phyloP scores from a whole-genome alignment of 2,113 vertebrate species.

The Panurus biarmicus region DNA sequence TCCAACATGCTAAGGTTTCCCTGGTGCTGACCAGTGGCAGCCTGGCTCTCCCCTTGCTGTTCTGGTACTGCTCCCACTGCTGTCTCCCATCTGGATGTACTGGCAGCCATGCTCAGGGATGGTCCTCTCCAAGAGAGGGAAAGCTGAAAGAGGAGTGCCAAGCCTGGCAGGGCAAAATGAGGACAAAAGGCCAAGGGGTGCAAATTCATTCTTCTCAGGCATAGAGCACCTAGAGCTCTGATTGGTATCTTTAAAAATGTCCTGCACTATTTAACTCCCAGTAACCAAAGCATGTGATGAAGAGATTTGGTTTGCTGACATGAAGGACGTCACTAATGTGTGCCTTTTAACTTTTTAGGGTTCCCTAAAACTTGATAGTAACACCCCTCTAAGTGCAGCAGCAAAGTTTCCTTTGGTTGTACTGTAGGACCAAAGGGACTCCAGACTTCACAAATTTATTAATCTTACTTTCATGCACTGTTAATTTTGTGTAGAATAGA shows the following conservation, averaged over 20 bases:
- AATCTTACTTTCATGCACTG: neutral
- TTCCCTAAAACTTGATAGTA: neutral
- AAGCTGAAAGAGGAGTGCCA: neutral
- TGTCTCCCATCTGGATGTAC: neutral
- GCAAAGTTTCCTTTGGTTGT: neutral
- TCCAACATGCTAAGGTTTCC: neutral
- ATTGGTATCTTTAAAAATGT: neutral
- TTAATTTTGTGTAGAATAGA: neutral
- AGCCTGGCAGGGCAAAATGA: neutral
- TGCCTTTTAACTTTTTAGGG: neutral
- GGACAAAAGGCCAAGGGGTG: neutral
- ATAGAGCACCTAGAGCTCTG: rapidly evolving
- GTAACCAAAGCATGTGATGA: neutral
- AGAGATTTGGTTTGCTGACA: no score
- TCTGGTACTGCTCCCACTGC: neutral
- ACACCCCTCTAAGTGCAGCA: neutral
- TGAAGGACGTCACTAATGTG: neutral
- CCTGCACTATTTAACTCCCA: neutral
- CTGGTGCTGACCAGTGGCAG: neutral
- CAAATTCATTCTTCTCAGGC: neutral
- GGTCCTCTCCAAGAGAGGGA: neutral
- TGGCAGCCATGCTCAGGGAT: neutral
- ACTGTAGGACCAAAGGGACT: neutral
- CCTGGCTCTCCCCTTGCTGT: neutral
- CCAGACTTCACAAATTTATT: neutral